phyloP scores from a whole-genome alignment of 1,140 invertebrate species.

The Stenopsyche tienmushanensis region DNA sequence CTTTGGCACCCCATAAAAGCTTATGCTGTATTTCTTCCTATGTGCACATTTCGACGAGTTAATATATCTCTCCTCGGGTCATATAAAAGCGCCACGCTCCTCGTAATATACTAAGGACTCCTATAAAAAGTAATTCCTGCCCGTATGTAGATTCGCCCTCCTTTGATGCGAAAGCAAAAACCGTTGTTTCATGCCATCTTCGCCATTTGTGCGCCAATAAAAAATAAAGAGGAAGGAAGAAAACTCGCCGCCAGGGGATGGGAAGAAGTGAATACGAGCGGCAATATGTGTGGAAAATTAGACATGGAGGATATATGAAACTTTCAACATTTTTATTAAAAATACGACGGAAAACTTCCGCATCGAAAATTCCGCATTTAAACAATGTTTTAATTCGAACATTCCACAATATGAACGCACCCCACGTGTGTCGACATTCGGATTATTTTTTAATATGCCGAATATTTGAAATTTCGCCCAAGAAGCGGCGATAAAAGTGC shows the following conservation, averaged over 20 bases:
- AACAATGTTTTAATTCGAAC: neutral
- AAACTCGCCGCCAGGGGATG: neutral
- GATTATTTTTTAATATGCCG: too few relatives aligned
- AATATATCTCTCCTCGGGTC: too few relatives aligned
- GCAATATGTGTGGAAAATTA: constrained; percentile 38
- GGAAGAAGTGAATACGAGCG: neutral
- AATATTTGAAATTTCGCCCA: too few relatives aligned
- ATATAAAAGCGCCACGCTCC: too few relatives aligned
- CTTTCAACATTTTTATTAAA: constrained; percentile 25
- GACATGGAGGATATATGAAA: constrained; percentile 18
- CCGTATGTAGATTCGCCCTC: constrained; percentile 18
- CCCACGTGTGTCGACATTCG: too few relatives aligned
- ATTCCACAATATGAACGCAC: too few relatives aligned
- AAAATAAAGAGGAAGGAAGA: constrained; percentile 24
- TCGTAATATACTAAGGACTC: constrained; percentile 12
- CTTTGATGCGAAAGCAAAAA: constrained; percentile 20
- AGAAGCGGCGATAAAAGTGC: too few relatives aligned
- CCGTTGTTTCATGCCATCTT: constrained; percentile 22
- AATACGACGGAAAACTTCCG: neutral
- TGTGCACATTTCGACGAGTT: too few relatives aligned
- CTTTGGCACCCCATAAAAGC: too few relatives aligned
- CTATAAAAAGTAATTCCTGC: constrained; percentile 13
- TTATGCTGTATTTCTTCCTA: too few relatives aligned
- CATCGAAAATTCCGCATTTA: neutral
- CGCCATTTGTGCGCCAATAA: constrained; percentile 27